Evolutionary conservation across 2,888 invertebrate species (phyloP).

Genomic region (Ametastegia equiseti): DNA sequence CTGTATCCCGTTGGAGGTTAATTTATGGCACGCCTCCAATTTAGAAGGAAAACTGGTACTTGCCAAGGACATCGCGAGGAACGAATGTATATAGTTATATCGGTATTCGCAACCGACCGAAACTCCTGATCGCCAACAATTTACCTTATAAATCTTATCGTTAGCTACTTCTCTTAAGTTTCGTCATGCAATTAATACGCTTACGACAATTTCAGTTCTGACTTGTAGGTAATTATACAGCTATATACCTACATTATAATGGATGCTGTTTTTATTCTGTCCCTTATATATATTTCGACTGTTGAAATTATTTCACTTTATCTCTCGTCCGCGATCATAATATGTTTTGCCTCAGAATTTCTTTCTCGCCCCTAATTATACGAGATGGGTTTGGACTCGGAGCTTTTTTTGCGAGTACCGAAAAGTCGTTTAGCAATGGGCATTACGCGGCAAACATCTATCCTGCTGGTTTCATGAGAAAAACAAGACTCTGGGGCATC

Average conservation of each 20-base stretch:
- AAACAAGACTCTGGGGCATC: constrained; percentile 31
- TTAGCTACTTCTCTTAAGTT: background rate
- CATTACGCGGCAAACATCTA: constrained; percentile 35
- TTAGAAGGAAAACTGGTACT: constrained; percentile 40
- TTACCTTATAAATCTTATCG: background rate
- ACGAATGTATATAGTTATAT: background rate
- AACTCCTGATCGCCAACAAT: constrained; percentile 2
- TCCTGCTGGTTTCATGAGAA: constrained; percentile 32
- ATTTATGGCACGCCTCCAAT: constrained; percentile 48
- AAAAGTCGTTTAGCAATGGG: constrained; percentile 40
- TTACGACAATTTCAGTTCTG: background rate
- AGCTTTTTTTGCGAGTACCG: constrained; percentile 31
- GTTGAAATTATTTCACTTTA: constrained; percentile 28
- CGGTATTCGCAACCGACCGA: background rate
- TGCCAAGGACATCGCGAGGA: constrained; percentile 38
- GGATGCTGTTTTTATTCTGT: background rate
- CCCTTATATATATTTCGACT: background rate
- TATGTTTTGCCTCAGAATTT: constrained; percentile 33
- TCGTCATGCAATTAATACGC: background rate
- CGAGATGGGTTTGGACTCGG: constrained; percentile 16
- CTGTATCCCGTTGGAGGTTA: constrained; percentile 31
- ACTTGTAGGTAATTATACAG: too few relatives aligned
- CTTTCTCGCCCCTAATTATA: constrained; percentile 35
- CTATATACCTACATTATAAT: background rate
- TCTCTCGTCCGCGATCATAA: constrained; percentile 22